These are phyloP conservation scores for Masnerella sp. DNA, from an alignment of 2,888 invertebrate species.

Conservation along the genomic window DNA sequence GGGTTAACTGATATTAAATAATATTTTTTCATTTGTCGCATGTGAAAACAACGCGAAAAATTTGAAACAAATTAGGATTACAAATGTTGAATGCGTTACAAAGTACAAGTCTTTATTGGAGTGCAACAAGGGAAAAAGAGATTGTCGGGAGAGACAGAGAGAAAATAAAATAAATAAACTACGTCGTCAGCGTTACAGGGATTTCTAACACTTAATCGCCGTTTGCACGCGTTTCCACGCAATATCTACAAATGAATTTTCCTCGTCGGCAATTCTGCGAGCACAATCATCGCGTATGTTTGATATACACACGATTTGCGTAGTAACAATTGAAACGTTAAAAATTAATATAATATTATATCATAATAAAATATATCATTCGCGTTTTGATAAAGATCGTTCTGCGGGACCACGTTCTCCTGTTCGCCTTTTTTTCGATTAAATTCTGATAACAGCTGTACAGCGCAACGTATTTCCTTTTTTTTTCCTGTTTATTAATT, in stretches of 20 bases:
- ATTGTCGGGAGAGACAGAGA: conserved; percentile 29
- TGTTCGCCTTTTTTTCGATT: conserved; percentile 60
- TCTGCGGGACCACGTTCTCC: conserved; percentile 61
- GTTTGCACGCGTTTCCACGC: conserved; percentile 52
- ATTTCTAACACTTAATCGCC: conserved; percentile 61
- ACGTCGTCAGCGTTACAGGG: conserved; percentile 57
- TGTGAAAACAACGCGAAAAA: conserved; percentile 11
- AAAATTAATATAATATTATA: conserved; percentile 57
- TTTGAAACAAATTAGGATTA: conserved; percentile 27
- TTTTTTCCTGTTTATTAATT: conserved; percentile 48
- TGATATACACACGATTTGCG: conserved; percentile 54
- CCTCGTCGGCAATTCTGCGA: conserved; percentile 32
- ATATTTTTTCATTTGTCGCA: conserved; percentile 2
- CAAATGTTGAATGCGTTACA: conserved; percentile 39
- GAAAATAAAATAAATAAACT: conserved; percentile 63
- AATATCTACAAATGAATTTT: conserved; percentile 60
- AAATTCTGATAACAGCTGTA: conserved; percentile 69
- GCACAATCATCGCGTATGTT: conserved; percentile 42
- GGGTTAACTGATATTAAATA: too few relatives aligned
- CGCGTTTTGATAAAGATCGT: conserved; percentile 71
- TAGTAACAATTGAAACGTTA: conserved; percentile 56
- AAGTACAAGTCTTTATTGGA: conserved; percentile 60
- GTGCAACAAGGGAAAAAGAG: conserved; percentile 45
- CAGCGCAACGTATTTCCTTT: conserved; percentile 68
- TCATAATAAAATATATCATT: conserved; percentile 60